Evolutionary conservation across 2,888 invertebrate species (phyloP), one percentile per base, ranked within the genome.

Genomic region (Dicycla oo): DNA sequence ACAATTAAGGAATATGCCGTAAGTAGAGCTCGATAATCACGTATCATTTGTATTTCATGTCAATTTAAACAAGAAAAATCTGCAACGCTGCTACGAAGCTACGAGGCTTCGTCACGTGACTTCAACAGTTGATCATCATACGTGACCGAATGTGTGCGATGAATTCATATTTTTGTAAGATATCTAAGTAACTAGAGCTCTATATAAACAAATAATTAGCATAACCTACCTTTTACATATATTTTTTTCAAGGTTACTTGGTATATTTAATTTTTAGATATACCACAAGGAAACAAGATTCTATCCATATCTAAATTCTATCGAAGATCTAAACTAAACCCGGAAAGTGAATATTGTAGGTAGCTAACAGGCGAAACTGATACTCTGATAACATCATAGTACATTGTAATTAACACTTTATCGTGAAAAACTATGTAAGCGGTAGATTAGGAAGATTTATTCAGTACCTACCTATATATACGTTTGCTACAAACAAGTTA

Each of bases 1-100:
- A 72, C 77, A 75, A 77, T 81, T 70, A 78, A 26, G 81, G 77
- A 76, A 54, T 63, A 70, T 81, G 77, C 65, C 77, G 30, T 66
- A 76, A 70, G 65, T 81, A 45, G 70, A 70, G 57, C 69, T 81
- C 49, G 38, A 63, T 76, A 49, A 70, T 62, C 65, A 66, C 62
- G 77, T 70, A 60, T 38, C 18, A 43, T 60, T 64, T 63, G 26
- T 53, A 40, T 62, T 72, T 57, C 57, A 45, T 66, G 62, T 66
- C 68, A 65, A 54, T 78, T 78, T 65, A 58, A 45, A 58, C 23
- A 49, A 72, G 47, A 45, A 49, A 71, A 56, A 71, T 64, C 56
- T 69, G 61, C 34, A 51, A 64, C 49, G 49, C 20, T 56, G 51
- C 26, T 57, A 63, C 53, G 53, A 53, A 53, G 73, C 56, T 51